A percentile compares a stretch with the other conserved stretches of the same genome.
These are phyloP conservation scores for Neoascia interrupta DNA, from an alignment of 2,888 invertebrate species.

Conservation along the genomic window DNA sequence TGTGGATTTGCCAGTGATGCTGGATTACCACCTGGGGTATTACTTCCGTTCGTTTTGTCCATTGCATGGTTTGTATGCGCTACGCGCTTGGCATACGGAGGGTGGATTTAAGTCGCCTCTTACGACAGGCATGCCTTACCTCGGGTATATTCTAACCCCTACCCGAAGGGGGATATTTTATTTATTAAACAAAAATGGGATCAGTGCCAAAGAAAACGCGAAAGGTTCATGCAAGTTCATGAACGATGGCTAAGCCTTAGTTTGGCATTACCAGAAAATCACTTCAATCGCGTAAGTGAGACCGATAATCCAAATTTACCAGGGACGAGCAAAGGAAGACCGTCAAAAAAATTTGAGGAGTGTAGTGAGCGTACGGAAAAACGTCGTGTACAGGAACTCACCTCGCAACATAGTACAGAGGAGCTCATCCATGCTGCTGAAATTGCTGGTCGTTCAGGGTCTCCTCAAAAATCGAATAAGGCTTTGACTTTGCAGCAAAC, in stretches of 20 bases:
- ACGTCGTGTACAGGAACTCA: constrained; percentile 8
- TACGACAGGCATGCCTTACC: no score
- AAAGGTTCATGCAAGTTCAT: constrained; percentile 14
- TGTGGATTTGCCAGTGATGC: no score
- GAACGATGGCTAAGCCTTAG: constrained; percentile 1
- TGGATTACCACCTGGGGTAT: no score
- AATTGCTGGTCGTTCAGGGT: background rate
- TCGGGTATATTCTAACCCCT: no score
- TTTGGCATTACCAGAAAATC: constrained; percentile 4
- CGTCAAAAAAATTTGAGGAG: constrained; percentile 11
- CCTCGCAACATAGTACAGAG: background rate
- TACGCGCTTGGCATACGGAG: no score
- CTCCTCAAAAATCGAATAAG: background rate
- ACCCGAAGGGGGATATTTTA: no score
- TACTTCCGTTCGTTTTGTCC: no score
- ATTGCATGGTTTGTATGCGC: no score
- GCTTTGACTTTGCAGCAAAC: no score
- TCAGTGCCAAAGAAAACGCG: constrained; percentile 5
- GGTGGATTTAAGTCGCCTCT: no score
- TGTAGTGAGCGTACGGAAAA: constrained; percentile 21
- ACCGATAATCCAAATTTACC: background rate
- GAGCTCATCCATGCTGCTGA: background rate
- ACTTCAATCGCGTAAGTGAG: background rate
- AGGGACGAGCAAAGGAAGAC: constrained; percentile 9
- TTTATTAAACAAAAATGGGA: constrained; percentile 17